These are phyloP conservation scores for Plutella xylostella DNA, from an alignment of 2,888 invertebrate species.

Conservation along the genomic window DNA sequence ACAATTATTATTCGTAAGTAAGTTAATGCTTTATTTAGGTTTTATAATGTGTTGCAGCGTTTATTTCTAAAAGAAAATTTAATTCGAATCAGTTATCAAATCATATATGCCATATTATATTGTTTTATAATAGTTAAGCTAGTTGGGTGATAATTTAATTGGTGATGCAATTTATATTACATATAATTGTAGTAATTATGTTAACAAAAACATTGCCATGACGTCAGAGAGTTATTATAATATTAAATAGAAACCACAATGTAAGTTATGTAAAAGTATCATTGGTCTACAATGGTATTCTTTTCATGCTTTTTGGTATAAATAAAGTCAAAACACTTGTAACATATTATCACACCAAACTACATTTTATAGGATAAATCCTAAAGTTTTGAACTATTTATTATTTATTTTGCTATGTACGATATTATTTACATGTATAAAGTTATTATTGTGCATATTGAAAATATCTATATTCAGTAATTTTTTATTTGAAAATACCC, in stretches of 20 bases:
- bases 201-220: slow-evolving; percentile 43
- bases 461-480: slow-evolving; percentile 65
- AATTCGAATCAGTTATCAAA: slow-evolving; percentile 61
- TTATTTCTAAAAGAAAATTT: slow-evolving; percentile 62
- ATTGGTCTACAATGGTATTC: neutral
- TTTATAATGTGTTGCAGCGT: slow-evolving; percentile 56
- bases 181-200: slow-evolving; percentile 23
- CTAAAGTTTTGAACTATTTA: slow-evolving; percentile 64
- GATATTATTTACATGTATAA: slow-evolving; percentile 68
- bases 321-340: slow-evolving; percentile 48
- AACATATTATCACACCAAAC: slow-evolving; percentile 59
- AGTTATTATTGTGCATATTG: slow-evolving; percentile 68
- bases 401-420: slow-evolving; percentile 70
- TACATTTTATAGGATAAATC: slow-evolving; percentile 58
- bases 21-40: slow-evolving; percentile 59
- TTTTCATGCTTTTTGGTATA: slow-evolving; percentile 2
- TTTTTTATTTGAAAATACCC: slow-evolving; percentile 63
- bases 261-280: neutral
- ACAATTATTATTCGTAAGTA: slow-evolving; percentile 65
- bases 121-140: slow-evolving; percentile 59
- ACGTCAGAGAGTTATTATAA: slow-evolving; percentile 30
- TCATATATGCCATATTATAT: slow-evolving; percentile 66
- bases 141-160: slow-evolving; percentile 54
- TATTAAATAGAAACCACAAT: slow-evolving; percentile 34
- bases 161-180: slow-evolving; percentile 34